phyloP scores from a whole-genome alignment of 35 echinoderm and acorn worm species.

The Ptychodera flava region DNA sequence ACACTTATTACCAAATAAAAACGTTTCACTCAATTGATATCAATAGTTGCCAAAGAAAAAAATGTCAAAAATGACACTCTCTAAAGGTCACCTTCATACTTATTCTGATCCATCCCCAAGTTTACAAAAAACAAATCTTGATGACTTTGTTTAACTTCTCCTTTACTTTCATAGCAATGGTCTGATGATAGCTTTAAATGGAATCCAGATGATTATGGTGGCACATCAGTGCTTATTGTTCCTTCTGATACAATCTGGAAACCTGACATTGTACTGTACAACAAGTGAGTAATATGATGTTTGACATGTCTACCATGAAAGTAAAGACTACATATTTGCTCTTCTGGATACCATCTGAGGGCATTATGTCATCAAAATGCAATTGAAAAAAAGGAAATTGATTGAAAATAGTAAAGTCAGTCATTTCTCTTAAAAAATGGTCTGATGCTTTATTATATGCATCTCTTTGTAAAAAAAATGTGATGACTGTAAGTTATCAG shows the following conservation, averaged over 20 bases:
- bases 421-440: background rate
- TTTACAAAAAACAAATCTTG: too few species aligned
- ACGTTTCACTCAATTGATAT: too few species aligned
- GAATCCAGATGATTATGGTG: conserved; percentile 63
- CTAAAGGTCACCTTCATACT: too few species aligned
- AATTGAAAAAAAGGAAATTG: background rate
- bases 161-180: conserved; percentile 61
- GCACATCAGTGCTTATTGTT: conserved; percentile 44
- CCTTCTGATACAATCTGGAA: conserved; percentile 62
- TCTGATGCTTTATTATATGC: background rate
- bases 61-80: too few species aligned
- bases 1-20: too few species aligned
- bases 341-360: background rate
- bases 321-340: background rate
- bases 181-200: conserved; percentile 61
- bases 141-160: too few species aligned
- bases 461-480: background rate
- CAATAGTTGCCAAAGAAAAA: too few species aligned
- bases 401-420: background rate
- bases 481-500: too few species aligned
- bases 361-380: background rate
- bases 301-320: background rate
- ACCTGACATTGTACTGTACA: conserved; percentile 85
- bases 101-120: too few species aligned
- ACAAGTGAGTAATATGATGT: conserved; percentile 47